Evolutionary conservation across 2,797 vertebrate genomes (phyloP), one percentile per base, ranked within the genome.

Genomic region (Synaphobranchus kaupii): DNA sequence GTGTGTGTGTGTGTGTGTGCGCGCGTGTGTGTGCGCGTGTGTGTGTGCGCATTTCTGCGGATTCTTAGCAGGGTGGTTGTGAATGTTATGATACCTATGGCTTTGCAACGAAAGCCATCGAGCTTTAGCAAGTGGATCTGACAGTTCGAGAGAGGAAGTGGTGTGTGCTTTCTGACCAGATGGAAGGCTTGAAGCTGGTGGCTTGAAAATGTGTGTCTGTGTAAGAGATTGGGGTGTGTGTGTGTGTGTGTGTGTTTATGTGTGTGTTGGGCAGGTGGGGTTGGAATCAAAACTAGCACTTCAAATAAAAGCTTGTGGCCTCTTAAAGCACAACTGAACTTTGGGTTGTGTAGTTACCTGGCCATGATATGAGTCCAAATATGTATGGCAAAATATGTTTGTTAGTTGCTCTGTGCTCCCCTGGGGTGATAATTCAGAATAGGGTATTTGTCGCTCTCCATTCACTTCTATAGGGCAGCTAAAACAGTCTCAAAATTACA

Each of bases 141-240:
- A 58, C 50, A 34, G 82, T n/a, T 12, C 44, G 83, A 90, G 89
- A 90, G 92, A 96, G 96, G 96, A 97, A 96, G 96, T 96, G 96
- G 95, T 95, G 95, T 95, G 92, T 90, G 63, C 91, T 92, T 91
- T 88, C 87, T 92, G 89, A 92, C 91, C 90, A 88, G 88, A 91
- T 84, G 84, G 88, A 85, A n/a, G 89, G 88, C 89, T 91, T 91
- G 92, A 91, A 88, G 92, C 92, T 92, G 93, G 92, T 92, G 94
- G 92, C 93, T 71, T 71, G 68, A 31, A 34, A 31, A 12, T 78
- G 39, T 78, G 34, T 78, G 28, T 78, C 12, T 44, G 73, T 78
- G 13, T 44, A 22, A 28, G 71, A 28, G 34, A 9, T n/a, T 71
- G 68, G 31, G 68, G 66, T 71, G 68, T 71, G 68, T 71, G 68